Evolutionary conservation across 2,888 invertebrate genomes (phyloP).

Genomic region (Kryphioiulus occultus): DNA sequence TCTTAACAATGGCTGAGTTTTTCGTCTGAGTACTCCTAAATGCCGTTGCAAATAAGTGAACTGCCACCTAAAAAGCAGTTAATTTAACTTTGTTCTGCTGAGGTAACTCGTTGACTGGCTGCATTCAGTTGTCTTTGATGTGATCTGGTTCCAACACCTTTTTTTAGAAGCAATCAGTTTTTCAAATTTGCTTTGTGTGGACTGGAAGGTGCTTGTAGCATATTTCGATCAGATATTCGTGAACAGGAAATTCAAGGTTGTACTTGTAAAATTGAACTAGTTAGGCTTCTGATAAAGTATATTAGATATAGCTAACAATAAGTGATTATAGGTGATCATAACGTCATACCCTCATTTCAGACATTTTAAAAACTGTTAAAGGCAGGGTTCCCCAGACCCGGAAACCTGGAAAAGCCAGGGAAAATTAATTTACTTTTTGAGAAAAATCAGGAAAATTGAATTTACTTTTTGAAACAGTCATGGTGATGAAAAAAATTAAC

Average conservation of each 20-base stretch:
- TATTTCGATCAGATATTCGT: not conserved
- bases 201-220: not conserved
- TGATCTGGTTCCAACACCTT: conserved; percentile 14
- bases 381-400: too few relatives aligned
- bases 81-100: conserved; percentile 26
- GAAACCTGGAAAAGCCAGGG: too few relatives aligned
- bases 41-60: not conserved
- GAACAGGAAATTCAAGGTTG: not conserved
- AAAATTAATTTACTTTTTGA: too few relatives aligned
- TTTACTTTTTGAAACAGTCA: too few relatives aligned
- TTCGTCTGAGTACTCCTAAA: not conserved
- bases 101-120: not conserved
- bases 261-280: not conserved
- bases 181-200: not conserved
- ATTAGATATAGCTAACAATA: too few relatives aligned
- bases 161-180: not conserved
- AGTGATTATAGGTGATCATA: not conserved
- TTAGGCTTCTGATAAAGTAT: not conserved
- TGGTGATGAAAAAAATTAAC: too few relatives aligned
- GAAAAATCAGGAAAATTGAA: too few relatives aligned
- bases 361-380: too few relatives aligned
- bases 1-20: not conserved
- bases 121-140: conserved; percentile 15
- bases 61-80: conserved; percentile 4
- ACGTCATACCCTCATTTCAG: too few relatives aligned